These are phyloP conservation scores for Sinonovacula constricta DNA, from an alignment of 1,140 invertebrate genomes.

Conservation along the genomic window DNA sequence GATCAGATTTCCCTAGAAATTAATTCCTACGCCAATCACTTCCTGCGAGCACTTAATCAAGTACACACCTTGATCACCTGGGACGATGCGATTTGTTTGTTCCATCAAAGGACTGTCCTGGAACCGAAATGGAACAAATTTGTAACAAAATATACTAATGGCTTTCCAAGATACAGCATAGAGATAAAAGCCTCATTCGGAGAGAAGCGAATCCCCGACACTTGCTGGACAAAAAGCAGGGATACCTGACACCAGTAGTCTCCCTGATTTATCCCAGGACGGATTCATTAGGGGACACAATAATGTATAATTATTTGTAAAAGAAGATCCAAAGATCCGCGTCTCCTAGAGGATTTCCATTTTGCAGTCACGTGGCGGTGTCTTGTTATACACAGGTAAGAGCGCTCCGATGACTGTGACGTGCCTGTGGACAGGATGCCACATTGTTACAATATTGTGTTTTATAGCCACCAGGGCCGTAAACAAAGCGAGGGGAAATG, in stretches of 20 bases:
- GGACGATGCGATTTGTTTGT: neutral
- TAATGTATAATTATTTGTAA: neutral
- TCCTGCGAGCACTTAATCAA: neutral
- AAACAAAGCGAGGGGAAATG: neutral
- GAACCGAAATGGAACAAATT: neutral
- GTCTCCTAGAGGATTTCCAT: neutral
- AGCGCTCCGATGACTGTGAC: neutral
- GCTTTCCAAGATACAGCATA: neutral
- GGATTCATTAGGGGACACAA: neutral
- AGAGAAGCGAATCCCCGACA: neutral
- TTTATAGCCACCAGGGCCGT: neutral
- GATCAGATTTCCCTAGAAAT: neutral
- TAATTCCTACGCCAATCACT: neutral
- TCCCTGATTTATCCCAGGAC: neutral
- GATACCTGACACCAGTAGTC: neutral
- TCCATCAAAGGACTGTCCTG: neutral
- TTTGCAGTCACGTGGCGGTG: neutral
- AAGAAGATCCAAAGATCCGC: neutral
- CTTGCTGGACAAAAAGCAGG: neutral
- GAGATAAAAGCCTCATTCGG: neutral
- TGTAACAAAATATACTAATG: neutral
- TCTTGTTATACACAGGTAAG: neutral
- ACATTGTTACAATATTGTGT: neutral
- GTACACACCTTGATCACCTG: neutral
- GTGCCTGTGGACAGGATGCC: neutral